Conservation (phyloP, 2,113 vertebrate species). For the Rhynchomys soricoides region DNA sequence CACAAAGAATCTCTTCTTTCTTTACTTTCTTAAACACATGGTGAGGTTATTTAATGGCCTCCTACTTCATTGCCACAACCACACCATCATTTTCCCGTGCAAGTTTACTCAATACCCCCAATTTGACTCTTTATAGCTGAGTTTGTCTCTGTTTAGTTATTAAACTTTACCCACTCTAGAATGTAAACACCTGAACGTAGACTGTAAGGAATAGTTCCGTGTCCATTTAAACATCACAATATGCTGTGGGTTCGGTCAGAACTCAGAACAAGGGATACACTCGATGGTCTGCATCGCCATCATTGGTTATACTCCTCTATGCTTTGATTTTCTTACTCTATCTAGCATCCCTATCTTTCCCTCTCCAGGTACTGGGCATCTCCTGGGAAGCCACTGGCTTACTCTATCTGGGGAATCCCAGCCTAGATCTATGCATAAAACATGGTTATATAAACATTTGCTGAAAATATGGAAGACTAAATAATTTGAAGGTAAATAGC, state of each 20-base stretch:
- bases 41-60: constrained; percentile 30
- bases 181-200: not conserved
- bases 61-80: not conserved
- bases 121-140: not conserved
- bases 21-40: constrained; percentile 15
- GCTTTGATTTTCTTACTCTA: not conserved
- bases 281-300: not conserved
- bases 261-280: not conserved
- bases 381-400: not conserved
- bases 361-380: not conserved
- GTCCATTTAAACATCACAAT: not conserved
- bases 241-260: not conserved
- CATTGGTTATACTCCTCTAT: fast-evolving
- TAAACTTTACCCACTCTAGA: not conserved
- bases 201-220: not conserved
- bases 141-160: not conserved
- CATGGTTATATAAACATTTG: not conserved
- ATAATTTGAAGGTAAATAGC: constrained; percentile 3
- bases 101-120: not conserved
- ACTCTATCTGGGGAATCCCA: not conserved
- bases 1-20: not conserved
- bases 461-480: not conserved
- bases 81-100: not conserved
- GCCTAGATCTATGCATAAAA: not conserved
- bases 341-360: not conserved